A percentile compares a stretch with the other conserved stretches of the same genome.
Evolutionary conservation across 2,888 invertebrate species (phyloP).

Genomic region (Apantesis nais): DNA sequence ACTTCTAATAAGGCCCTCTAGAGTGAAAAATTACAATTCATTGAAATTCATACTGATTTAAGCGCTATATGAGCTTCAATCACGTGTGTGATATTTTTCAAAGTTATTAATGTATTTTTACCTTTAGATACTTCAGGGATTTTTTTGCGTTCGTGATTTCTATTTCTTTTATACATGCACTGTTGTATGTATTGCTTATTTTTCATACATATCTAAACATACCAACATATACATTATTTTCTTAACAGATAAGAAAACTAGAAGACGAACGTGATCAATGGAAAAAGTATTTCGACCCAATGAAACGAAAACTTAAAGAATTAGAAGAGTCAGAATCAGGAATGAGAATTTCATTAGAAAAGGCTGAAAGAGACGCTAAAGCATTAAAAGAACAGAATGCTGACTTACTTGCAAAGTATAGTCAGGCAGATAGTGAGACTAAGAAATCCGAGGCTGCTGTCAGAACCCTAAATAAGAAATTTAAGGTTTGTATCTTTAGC

Average conservation of each 20-base stretch:
- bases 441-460: conserved; percentile 80
- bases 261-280: conserved; percentile 78
- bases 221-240: neutral
- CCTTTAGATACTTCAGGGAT: no score
- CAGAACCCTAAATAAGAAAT: conserved; percentile 70
- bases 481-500: conserved; percentile 63
- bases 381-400: conserved; percentile 78
- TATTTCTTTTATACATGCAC: no score
- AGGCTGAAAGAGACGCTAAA: conserved; percentile 84
- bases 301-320: conserved; percentile 83
- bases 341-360: conserved; percentile 82
- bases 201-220: neutral
- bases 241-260: conserved; percentile 65
- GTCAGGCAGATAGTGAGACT: conserved; percentile 79
- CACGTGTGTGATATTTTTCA: no score
- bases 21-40: neutral
- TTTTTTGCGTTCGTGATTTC: no score
- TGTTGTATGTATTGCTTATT: no score
- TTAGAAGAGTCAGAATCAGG: conserved; percentile 86
- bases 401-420: conserved; percentile 75
- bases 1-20: no score
- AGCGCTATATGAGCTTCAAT: no score
- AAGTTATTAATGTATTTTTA: no score
- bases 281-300: conserved; percentile 81
- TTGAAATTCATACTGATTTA: no score